Conservation (phyloP, 1,140 invertebrate genomes). For the Tetramorium simillimum region DNA sequence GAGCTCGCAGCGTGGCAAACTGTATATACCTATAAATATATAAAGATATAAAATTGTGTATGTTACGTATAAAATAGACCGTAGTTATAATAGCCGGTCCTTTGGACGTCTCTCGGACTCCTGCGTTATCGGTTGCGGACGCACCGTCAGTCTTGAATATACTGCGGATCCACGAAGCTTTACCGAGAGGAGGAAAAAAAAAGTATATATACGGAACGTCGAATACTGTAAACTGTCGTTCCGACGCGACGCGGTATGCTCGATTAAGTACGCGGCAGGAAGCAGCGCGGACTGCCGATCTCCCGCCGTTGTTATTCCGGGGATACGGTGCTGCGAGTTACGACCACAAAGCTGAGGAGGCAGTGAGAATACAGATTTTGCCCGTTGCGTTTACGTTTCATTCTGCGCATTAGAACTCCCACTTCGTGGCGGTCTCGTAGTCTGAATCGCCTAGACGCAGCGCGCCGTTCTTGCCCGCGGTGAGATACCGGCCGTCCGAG, state of each 20-base stretch:
- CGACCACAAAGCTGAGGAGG: slow-evolving; percentile 48
- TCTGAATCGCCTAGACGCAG: slow-evolving; percentile 94
- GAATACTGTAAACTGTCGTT: background rate
- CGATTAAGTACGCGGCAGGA: slow-evolving; percentile 56
- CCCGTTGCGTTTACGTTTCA: slow-evolving; percentile 26
- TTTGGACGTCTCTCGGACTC: background rate
- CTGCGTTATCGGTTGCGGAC: background rate
- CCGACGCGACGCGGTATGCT: slow-evolving; percentile 15
- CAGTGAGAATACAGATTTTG: slow-evolving; percentile 30
- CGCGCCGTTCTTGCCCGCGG: slow-evolving; percentile 97
- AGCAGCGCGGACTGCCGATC: background rate
- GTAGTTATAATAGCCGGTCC: slow-evolving; percentile 17
- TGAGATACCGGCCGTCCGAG: slow-evolving; percentile 92
- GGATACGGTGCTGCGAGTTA: slow-evolving; percentile 38
- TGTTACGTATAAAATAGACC: slow-evolving; percentile 56
- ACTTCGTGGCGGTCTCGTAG: slow-evolving; percentile 93
- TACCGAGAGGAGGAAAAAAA: background rate
- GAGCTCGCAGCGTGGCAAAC: slow-evolving; percentile 10
- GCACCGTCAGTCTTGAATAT: slow-evolving; percentile 38
- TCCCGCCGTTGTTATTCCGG: slow-evolving; percentile 12
- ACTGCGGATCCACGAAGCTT: slow-evolving; percentile 34
- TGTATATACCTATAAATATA: slow-evolving; percentile 35
- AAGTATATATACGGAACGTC: slow-evolving; percentile 22
- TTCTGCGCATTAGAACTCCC: slow-evolving; percentile 93
- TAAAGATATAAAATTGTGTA: slow-evolving; percentile 50